Conservation (phyloP, 2,888 invertebrate species). For the Gnatocerus cornutus region DNA sequence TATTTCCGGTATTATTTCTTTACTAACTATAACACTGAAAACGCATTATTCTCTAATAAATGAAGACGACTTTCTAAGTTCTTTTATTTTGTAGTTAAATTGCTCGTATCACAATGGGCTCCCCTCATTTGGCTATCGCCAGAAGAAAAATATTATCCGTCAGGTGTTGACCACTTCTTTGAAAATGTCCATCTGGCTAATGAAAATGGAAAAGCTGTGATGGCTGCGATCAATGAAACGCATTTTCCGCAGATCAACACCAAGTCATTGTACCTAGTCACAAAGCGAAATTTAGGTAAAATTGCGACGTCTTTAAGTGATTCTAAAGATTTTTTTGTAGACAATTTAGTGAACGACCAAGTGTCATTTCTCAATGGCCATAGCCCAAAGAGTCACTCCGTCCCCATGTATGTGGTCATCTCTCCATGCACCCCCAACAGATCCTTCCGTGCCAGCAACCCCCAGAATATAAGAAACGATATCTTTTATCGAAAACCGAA, state of each 20-base stretch:
- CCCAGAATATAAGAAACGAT: no score
- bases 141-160: conserved; percentile 77
- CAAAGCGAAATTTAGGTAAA: conserved; percentile 71
- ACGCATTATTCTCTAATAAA: background rate
- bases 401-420: conserved; percentile 77
- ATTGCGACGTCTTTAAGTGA: no score
- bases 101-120: conserved; percentile 76
- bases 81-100: conserved; percentile 62
- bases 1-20: conserved; percentile 12
- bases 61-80: no score
- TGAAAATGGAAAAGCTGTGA: conserved; percentile 58
- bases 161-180: conserved; percentile 77
- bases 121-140: conserved; percentile 80
- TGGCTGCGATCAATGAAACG: conserved; percentile 36
- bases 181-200: conserved; percentile 71
- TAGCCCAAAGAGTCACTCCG: conserved; percentile 73
- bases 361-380: conserved; percentile 77
- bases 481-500: conserved; percentile 40
- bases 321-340: conserved; percentile 66
- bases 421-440: conserved; percentile 69
- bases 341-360: conserved; percentile 68
- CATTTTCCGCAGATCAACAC: conserved; percentile 50
- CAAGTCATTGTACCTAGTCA: conserved; percentile 72
- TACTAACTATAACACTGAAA: conserved; percentile 2
- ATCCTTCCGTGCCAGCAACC: conserved; percentile 49